These are phyloP conservation scores for Dendrolimus kikuchii DNA, from an alignment of 1,140 invertebrate species.

Conservation along the genomic window DNA sequence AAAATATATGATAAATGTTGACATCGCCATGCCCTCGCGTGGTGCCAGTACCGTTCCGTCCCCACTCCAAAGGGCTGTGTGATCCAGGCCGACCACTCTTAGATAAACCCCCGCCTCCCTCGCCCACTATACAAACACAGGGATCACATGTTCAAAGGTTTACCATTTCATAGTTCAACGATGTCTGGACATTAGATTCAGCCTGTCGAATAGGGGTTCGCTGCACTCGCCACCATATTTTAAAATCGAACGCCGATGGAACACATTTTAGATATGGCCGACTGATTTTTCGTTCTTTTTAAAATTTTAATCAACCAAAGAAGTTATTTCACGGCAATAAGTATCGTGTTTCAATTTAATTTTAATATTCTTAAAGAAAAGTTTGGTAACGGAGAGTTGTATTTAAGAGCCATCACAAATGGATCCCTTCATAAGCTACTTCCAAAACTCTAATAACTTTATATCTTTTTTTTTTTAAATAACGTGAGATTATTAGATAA, in stretches of 20 bases:
- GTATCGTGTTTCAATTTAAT: slow-evolving; percentile 25
- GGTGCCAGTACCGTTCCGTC: slow-evolving; percentile 47
- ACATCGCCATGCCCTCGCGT: slow-evolving; percentile 57
- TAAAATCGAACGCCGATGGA: slow-evolving; percentile 56
- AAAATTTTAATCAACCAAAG: slow-evolving; percentile 11
- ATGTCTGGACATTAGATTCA: slow-evolving; percentile 35
- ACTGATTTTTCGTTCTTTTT: slow-evolving; percentile 16
- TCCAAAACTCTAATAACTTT: slow-evolving; percentile 23
- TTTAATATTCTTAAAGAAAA: slow-evolving; percentile 17
- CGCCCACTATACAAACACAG: slow-evolving; percentile 9
- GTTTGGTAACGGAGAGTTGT: slow-evolving; percentile 8
- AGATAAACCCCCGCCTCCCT: slow-evolving; percentile 27
- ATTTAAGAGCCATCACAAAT: slow-evolving; percentile 12
- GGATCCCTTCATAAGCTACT: slow-evolving; percentile 6
- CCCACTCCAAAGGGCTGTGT: slow-evolving; percentile 55
- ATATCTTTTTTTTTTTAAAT: slow-evolving; percentile 25
- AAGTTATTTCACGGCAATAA: slow-evolving; percentile 16
- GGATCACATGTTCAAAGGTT: not conserved
- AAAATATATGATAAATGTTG: slow-evolving; percentile 66
- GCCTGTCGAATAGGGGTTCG: slow-evolving; percentile 53
- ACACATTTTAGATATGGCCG: slow-evolving; percentile 53
- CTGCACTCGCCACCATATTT: slow-evolving; percentile 62
- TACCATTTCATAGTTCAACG: slow-evolving; percentile 19
- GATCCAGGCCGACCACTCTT: slow-evolving; percentile 18
- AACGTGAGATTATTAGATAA: slow-evolving; percentile 30